Evolutionary conservation across 2,888 invertebrate genomes (phyloP).

Genomic region (Norana najaformis): DNA sequence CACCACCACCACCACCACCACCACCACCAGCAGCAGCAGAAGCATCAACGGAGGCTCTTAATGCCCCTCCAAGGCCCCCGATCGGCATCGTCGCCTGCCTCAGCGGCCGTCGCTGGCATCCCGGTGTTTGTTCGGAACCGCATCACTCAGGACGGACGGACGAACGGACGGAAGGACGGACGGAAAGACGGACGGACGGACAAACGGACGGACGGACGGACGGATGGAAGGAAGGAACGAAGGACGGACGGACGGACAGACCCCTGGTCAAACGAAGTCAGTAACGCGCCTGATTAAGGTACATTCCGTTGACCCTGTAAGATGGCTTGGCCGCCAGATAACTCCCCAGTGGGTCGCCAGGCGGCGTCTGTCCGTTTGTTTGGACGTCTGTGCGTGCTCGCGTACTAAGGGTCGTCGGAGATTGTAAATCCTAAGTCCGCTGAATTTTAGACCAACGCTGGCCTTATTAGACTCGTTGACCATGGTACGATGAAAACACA

Average conservation of each 20-base stretch:
- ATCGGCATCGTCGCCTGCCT: background rate
- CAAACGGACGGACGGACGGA: background rate
- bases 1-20: background rate
- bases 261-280: background rate
- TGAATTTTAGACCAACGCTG: background rate
- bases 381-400: background rate
- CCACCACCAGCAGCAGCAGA: background rate
- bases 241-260: background rate
- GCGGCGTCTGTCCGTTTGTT: background rate
- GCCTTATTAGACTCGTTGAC: background rate
- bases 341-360: conserved; percentile 8
- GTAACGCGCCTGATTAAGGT: conserved; percentile 10
- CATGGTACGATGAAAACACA: background rate
- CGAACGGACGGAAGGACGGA: background rate
- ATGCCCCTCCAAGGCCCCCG: conserved; percentile 18
- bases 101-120: background rate
- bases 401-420: background rate
- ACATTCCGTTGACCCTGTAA: conserved; percentile 20
- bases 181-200: background rate
- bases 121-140: background rate
- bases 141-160: background rate
- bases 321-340: conserved; percentile 16
- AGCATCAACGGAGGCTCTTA: background rate
- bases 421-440: background rate
- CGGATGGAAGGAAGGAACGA: background rate